Evolutionary conservation across 2,888 invertebrate genomes (phyloP).

Genomic region (Melipona bicolor): DNA sequence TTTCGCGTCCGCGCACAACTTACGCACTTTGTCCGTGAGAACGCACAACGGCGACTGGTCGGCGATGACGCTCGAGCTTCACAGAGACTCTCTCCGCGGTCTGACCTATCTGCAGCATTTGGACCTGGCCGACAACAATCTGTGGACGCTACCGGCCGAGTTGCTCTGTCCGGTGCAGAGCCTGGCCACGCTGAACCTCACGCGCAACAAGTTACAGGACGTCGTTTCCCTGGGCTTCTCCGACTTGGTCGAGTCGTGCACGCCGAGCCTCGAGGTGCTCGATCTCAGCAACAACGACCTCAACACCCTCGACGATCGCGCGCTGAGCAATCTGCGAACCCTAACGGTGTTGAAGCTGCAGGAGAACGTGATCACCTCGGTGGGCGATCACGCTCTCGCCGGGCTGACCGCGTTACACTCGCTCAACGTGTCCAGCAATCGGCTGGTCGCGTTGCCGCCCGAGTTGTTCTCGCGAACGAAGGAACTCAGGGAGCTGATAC

Average conservation of each 20-base stretch:
- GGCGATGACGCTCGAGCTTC: constrained; percentile 91
- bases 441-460: constrained; percentile 90
- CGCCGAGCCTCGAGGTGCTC: constrained; percentile 88
- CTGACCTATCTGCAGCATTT: constrained; percentile 88
- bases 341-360: constrained; percentile 90
- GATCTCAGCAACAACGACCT: constrained; percentile 92
- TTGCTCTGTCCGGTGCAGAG: constrained; percentile 90
- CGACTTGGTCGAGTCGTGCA: constrained; percentile 90
- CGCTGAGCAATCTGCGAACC: constrained; percentile 89
- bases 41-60: constrained; percentile 93
- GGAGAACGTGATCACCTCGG: constrained; percentile 90
- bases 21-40: constrained; percentile 88
- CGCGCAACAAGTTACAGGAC: constrained; percentile 92
- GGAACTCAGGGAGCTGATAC: constrained; percentile 89
- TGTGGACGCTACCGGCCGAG: constrained; percentile 90
- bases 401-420: constrained; percentile 89
- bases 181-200: constrained; percentile 89
- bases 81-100: constrained; percentile 89
- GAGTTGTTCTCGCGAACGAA: constrained; percentile 91
- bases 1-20: constrained; percentile 88
- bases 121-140: constrained; percentile 91
- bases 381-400: constrained; percentile 90
- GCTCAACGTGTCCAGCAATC: constrained; percentile 92
- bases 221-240: constrained; percentile 91
- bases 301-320: constrained; percentile 89